phyloP scores from a whole-genome alignment of 2,888 invertebrate species.

The Leptinotarsa haldemani region DNA sequence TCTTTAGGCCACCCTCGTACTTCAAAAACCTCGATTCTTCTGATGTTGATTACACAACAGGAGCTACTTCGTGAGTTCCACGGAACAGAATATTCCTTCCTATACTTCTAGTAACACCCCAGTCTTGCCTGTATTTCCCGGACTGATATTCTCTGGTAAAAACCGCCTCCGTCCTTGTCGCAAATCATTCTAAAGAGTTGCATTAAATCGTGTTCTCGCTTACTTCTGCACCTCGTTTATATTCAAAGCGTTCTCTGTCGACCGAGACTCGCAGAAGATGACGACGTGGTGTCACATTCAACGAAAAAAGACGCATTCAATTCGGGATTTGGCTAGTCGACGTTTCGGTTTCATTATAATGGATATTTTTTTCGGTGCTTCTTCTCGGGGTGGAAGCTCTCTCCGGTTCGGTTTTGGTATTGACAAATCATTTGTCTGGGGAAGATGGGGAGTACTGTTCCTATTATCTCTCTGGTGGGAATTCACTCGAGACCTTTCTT shows the following conservation, averaged over 20 bases:
- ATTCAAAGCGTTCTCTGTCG: constrained; percentile 20
- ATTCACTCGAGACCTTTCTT: too few relatives aligned
- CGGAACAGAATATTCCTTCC: too few relatives aligned
- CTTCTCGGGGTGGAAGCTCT: neutral
- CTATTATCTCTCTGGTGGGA: too few relatives aligned
- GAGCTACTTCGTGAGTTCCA: too few relatives aligned
- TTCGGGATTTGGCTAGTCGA: constrained; percentile 5
- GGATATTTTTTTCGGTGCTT: neutral
- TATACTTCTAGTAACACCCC: too few relatives aligned
- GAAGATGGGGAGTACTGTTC: neutral
- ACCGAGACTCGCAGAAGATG: constrained; percentile 5
- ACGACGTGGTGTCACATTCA: constrained; percentile 10
- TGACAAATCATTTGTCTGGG: neutral
- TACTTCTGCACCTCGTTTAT: constrained; percentile 27
- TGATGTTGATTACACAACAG: too few relatives aligned
- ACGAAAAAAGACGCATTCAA: constrained; percentile 10
- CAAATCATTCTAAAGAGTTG: constrained; percentile 29
- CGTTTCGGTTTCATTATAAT: constrained; percentile 3
- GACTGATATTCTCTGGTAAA: constrained; percentile 9
- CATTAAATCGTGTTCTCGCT: constrained; percentile 22
- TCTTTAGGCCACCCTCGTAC: too few relatives aligned
- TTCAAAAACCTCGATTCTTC: too few relatives aligned
- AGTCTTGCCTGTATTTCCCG: neutral
- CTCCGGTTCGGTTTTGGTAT: neutral
- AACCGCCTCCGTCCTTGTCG: constrained; percentile 6